Evolutionary conservation across 1,140 invertebrate genomes (phyloP), one percentile per base, ranked within the genome.

Genomic region (Plutomurus gul): DNA sequence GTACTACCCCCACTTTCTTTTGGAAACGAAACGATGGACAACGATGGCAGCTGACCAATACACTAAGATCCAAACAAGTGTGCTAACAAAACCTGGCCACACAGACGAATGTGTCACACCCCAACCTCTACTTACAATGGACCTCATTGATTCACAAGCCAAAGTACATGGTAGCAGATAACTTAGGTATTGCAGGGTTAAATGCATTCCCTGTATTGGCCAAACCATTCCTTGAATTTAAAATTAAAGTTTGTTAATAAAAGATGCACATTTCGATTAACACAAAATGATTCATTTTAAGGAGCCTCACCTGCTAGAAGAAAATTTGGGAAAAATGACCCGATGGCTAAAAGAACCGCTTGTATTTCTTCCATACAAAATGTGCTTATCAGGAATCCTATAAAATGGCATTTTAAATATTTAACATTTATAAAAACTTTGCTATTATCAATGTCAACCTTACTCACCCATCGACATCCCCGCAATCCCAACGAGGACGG

Each of bases 151-250:
- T 46, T 96, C 94, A 22, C 95, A 96, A 11, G 95, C 94, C 85
- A 96, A 90, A 0, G 96, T 98, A 43, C 97, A 87, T 0, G 96
- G 96, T 49, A 98, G 89, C 82, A 92, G 91, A 65, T 93, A 91
- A 3, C 94, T 93, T 43, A 98, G 90, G 27, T 79, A 79, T 81
- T 83, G 83, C 13, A 98, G 87, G 60, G 93, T 89, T 46, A 89
- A 89, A 1, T 95, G 96, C 94, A 98, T 97, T 39, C 95, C 92
- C 90, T 97, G 93, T 16, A 94, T 80, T 0, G 95, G 95, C 95
- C 95, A 97, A 18, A 97, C 88, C 18, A 93, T 90, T 80, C 94
- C 94, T 94, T 85, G 30, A 75, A 27, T 13, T 11, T 33, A 4
- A 25, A 10, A 27, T 25, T 20, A 30, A 10, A 33, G 27, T 70